phyloP scores from a whole-genome alignment of 2,113 vertebrate species.

The Machaerirhynchus nigripectus region DNA sequence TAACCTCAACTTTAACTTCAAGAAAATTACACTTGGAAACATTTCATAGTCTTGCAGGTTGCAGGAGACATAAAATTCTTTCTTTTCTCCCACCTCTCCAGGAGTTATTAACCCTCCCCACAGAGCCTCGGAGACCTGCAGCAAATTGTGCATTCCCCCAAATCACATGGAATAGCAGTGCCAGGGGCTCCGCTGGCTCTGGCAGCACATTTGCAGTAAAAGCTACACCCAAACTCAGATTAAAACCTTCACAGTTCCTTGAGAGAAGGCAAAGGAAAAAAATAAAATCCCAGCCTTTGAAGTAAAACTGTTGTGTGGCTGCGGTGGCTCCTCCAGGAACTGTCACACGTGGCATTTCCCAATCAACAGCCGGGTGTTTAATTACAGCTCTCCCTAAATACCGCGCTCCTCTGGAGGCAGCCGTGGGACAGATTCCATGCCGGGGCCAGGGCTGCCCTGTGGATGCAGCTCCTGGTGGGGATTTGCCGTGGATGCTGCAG shows the following conservation, averaged over 20 bases:
- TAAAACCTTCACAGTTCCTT: neutral
- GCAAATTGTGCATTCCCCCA: slow-evolving; percentile 37
- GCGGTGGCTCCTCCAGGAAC: neutral
- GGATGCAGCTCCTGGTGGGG: fast-evolving
- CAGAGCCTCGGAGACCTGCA: slow-evolving; percentile 51
- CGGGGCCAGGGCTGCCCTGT: neutral
- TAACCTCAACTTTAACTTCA: slow-evolving; percentile 76
- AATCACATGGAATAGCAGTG: neutral
- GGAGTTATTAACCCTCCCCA: slow-evolving; percentile 69
- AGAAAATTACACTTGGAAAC: slow-evolving; percentile 75
- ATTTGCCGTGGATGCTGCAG: neutral
- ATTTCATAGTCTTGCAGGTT: slow-evolving; percentile 64
- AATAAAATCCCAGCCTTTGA: neutral
- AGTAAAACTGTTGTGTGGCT: neutral
- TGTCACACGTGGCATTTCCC: neutral
- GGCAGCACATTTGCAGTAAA: neutral
- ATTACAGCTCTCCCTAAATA: fast-evolving
- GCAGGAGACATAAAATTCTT: slow-evolving; percentile 52
- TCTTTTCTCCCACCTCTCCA: slow-evolving; percentile 53
- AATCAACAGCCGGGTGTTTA: fast-evolving
- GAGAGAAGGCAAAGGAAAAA: neutral
- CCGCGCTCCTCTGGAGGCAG: neutral
- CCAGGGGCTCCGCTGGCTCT: neutral
- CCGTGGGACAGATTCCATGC: fast-evolving
- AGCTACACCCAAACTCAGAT: neutral